Percentiles rank a stretch among this genome's conserved stretches.
phyloP scores from a whole-genome alignment of 2,797 vertebrate species.

The Bradypus variegatus region DNA sequence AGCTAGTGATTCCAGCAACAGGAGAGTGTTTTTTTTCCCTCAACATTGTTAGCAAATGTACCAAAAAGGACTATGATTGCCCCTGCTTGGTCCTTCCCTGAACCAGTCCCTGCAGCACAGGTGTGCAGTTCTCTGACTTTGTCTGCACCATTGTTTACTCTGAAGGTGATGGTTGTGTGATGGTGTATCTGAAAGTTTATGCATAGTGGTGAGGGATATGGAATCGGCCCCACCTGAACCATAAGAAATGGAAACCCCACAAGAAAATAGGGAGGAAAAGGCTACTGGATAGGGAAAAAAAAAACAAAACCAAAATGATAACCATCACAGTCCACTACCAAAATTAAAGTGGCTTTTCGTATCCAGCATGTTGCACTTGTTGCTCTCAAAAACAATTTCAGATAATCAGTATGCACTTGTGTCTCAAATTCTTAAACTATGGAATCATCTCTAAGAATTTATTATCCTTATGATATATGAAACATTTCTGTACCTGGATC shows the following conservation, averaged over 20 bases:
- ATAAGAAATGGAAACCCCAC: neutral
- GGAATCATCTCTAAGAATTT: neutral
- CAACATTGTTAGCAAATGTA: neutral
- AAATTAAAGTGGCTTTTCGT: neutral
- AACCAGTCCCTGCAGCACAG: neutral
- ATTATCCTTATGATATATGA: neutral
- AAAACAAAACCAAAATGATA: neutral
- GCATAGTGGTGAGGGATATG: neutral
- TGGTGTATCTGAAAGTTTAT: neutral
- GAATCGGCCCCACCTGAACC: neutral
- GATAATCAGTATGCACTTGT: neutral
- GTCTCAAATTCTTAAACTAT: slow-evolving; percentile 14
- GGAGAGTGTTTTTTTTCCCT: neutral
- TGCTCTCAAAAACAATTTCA: slow-evolving; percentile 14
- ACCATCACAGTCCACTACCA: neutral
- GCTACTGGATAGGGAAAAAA: neutral
- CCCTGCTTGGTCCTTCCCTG: neutral
- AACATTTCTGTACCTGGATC: neutral
- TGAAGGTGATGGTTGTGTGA: neutral
- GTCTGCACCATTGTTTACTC: neutral
- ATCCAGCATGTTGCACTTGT: neutral
- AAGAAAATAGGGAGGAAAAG: neutral
- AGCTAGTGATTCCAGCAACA: neutral
- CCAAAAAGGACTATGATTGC: neutral
- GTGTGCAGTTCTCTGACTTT: neutral